Evolutionary conservation across 2,797 vertebrate genomes (phyloP).

Genomic region (Choloepus didactylus): DNA sequence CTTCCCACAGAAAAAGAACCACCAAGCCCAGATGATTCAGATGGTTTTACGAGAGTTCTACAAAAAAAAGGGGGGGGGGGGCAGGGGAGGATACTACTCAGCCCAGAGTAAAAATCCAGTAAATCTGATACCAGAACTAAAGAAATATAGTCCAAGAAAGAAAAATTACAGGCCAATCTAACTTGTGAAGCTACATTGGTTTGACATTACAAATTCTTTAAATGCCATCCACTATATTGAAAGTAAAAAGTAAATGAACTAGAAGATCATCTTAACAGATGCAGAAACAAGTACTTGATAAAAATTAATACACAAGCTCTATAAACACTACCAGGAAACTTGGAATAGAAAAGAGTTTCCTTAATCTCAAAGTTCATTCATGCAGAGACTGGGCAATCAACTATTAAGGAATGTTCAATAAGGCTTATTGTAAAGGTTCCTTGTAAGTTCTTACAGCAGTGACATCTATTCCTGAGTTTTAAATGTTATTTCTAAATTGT

Average conservation of each 20-base stretch:
- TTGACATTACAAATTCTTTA: conserved; percentile 46
- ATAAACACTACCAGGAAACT: conserved; percentile 38
- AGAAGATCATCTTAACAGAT: neutral
- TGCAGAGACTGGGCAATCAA: too few species aligned
- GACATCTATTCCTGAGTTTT: too few species aligned
- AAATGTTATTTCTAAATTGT: too few species aligned
- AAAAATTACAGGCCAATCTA: neutral
- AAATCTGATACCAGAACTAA: conserved; percentile 13
- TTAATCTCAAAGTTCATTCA: conserved; percentile 11
- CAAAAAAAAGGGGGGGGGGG: neutral
- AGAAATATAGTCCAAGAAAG: neutral
- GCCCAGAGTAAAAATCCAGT: neutral
- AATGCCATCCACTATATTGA: conserved; percentile 25
- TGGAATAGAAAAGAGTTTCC: neutral
- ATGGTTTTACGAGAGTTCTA: conserved; percentile 44
- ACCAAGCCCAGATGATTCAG: conserved; percentile 53
- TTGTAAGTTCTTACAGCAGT: too few species aligned
- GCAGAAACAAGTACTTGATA: neutral
- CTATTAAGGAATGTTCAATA: too few species aligned
- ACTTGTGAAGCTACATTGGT: neutral
- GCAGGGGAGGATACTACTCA: neutral
- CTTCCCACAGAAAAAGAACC: conserved; percentile 15
- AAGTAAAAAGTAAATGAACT: neutral
- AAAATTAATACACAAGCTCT: neutral
- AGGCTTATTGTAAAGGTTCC: too few species aligned